These are phyloP conservation scores for Podarcis cretensis DNA, from an alignment of 2,113 vertebrate species.

Conservation along the genomic window DNA sequence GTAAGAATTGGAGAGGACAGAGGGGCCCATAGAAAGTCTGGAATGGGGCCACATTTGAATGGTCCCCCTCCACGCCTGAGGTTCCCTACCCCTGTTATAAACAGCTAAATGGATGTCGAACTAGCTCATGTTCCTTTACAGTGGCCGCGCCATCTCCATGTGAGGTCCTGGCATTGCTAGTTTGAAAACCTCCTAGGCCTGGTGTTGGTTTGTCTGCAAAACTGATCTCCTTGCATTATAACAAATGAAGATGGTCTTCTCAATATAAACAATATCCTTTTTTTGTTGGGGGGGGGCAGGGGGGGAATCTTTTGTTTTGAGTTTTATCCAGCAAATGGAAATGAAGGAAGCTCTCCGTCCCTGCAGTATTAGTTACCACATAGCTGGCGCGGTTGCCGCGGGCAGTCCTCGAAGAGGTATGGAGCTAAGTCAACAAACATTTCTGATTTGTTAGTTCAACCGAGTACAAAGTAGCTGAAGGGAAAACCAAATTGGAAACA, in stretches of 20 bases:
- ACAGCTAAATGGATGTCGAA: not conserved
- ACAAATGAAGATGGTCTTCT: conserved; percentile 48
- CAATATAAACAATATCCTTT: conserved; percentile 34
- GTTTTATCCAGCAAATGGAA: conserved; percentile 47
- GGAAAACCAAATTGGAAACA: conserved; percentile 77
- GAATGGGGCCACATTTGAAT: too few relatives aligned
- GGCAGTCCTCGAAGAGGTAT: conserved; percentile 64
- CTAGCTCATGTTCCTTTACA: not conserved
- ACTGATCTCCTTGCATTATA: conserved; percentile 36
- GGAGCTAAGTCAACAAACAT: conserved; percentile 81
- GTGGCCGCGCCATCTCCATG: not conserved
- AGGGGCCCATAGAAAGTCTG: too few relatives aligned
- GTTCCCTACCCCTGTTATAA: not conserved
- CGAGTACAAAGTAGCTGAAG: conserved; percentile 78
- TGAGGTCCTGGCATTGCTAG: not conserved
- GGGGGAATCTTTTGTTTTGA: not conserved
- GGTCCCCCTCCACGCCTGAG: too few relatives aligned
- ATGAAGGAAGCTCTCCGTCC: conserved; percentile 33
- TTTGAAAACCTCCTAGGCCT: not conserved
- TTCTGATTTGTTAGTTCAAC: conserved; percentile 78
- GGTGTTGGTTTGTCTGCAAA: not conserved
- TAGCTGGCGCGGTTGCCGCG: conserved; percentile 66
- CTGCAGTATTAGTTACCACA: conserved; percentile 30
- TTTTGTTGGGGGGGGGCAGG: not conserved
- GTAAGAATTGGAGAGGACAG: too few relatives aligned